Evolutionary conservation across 2,797 vertebrate species (phyloP), one percentile per base, ranked within the genome.

Genomic region (Myripristis jacobus): DNA sequence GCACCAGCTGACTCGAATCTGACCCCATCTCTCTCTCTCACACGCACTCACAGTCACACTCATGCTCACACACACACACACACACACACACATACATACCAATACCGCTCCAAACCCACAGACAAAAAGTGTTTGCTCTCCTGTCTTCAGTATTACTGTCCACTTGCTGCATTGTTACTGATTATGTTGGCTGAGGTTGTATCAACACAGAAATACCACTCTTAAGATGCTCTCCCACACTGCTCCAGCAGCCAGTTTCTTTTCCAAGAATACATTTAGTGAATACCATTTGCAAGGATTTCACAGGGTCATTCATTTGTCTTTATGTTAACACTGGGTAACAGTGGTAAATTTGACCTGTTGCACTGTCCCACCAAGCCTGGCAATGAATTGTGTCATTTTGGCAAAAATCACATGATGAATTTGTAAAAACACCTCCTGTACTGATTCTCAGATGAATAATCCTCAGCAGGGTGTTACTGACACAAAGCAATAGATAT

Each of bases 1-100:
- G 93, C 94, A 94, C 88, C 93, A 93, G 85, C 92, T 90, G 68
- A 92, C 94, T 85, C 92, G 92, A 72, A 93, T 94, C 87, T 95
- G 92, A 94, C 84, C 65, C 82, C 74, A 55, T 65, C 6, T 27
- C 58, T 11, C 6, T 27, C 58, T 11, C 62, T 7, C 44, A 60
- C 80, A 21, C 66, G 44, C 58, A 70, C 58, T 29, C 36, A 71
- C 73, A 67, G 50, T 53, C 60, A 73, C 62, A 53, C 48, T 48
- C 48, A 70, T n/a, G n/a, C n/a, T n/a, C n/a, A n/a, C n/a, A n/a
- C n/a, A n/a, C n/a, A n/a, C 60, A 21, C 66, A 47, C 58, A 44
- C 15, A 66, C 43, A 59, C 55, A 62, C 67, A 71, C 56, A 43
- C 75, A 73, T 11, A 83, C 70, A 87, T 75, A 72, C 75, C 75